phyloP scores from a whole-genome alignment of 2,113 vertebrate genomes.

The Orthonyx spaldingii region DNA sequence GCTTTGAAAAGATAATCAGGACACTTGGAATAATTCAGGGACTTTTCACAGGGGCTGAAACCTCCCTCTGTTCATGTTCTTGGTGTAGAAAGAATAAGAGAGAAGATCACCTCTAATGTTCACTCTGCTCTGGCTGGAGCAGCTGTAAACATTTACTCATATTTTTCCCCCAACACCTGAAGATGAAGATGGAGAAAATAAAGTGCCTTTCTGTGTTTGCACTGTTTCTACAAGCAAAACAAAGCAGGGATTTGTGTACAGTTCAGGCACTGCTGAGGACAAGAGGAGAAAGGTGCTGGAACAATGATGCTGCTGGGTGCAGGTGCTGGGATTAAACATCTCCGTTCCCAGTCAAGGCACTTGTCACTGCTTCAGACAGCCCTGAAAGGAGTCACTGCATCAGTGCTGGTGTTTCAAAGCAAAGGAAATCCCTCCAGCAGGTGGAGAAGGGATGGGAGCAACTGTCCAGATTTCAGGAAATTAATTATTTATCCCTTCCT shows the following conservation, averaged over 20 bases:
- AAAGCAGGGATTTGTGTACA: neutral
- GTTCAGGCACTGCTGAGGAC: neutral
- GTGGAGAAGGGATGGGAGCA: neutral
- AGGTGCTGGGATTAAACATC: neutral
- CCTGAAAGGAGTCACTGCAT: neutral
- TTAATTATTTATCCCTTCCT: neutral
- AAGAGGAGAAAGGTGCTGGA: neutral
- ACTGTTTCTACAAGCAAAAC: neutral
- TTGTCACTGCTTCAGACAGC: neutral
- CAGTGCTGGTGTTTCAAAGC: neutral
- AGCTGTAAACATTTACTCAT: neutral
- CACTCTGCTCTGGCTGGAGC: neutral
- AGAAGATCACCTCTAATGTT: neutral
- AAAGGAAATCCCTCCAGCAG: neutral
- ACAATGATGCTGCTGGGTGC: neutral
- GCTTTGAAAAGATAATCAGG: neutral
- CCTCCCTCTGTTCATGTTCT: neutral
- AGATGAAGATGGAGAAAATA: neutral
- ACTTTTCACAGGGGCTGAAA: neutral
- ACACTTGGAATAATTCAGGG: neutral
- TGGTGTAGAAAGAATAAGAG: neutral
- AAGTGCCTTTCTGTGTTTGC: neutral
- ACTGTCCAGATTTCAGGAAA: neutral
- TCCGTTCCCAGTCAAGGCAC: neutral
- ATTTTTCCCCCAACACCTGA: neutral